Percentiles rank a stretch among this genome's conserved stretches.
Conservation (phyloP, 2,797 vertebrate species). For the Aeoliscus strigatus region DNA sequence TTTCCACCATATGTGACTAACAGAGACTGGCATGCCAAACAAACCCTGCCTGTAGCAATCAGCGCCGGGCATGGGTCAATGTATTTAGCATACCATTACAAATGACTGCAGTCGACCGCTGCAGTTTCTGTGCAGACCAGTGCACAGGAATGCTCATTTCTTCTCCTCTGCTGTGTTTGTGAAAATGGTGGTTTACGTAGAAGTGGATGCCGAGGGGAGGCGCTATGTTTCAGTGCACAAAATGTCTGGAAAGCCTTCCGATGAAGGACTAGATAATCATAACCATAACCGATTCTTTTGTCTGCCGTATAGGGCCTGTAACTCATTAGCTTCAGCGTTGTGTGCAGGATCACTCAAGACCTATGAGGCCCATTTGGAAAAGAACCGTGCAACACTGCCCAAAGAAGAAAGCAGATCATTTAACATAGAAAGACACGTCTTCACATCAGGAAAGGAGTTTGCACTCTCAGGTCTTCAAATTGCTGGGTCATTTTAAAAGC, state of each 20-base stretch:
- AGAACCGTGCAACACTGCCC: too few species aligned
- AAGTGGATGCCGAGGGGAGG: too few species aligned
- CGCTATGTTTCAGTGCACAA: not conserved
- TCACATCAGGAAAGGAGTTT: too few species aligned
- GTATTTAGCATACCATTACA: constrained; percentile 23
- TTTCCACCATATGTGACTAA: constrained; percentile 41
- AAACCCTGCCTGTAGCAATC: constrained; percentile 53
- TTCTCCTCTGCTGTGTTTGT: too few species aligned
- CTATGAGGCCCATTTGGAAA: too few species aligned
- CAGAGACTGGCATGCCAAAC: constrained; percentile 48
- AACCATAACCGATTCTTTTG: constrained; percentile 22
- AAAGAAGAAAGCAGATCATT: too few species aligned
- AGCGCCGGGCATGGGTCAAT: constrained; percentile 38
- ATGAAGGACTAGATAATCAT: constrained; percentile 24
- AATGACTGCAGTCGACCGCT: constrained; percentile 11
- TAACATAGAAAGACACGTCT: too few species aligned
- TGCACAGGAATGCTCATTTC: constrained; percentile 1
- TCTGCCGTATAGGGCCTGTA: constrained; percentile 14
- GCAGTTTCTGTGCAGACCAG: constrained; percentile 2
- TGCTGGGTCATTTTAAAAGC: too few species aligned
- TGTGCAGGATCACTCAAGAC: too few species aligned
- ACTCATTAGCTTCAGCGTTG: too few species aligned
- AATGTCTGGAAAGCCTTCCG: constrained; percentile 20
- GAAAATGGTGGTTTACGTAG: too few species aligned
- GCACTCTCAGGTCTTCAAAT: too few species aligned